phyloP scores from a whole-genome alignment of 2,888 invertebrate species.

The Drepana falcataria region DNA sequence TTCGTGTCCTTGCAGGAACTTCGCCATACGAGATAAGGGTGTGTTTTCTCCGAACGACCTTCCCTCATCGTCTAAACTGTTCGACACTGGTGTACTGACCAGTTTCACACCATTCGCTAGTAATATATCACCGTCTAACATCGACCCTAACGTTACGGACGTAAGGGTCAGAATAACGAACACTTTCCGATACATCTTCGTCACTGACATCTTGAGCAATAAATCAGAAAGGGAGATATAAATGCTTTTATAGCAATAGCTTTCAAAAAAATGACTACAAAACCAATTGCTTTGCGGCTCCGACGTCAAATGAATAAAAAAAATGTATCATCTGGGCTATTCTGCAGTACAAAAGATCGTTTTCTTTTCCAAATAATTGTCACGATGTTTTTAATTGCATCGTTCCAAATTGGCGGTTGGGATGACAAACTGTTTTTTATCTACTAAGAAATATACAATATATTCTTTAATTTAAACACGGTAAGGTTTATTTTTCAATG shows the following conservation, averaged over 20 bases:
- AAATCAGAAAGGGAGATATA: constrained; percentile 55
- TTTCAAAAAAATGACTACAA: constrained; percentile 71
- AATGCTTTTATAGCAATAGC: constrained; percentile 64
- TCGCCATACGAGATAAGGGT: constrained; percentile 78
- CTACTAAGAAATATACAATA: too few relatives aligned
- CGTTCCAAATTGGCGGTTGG: neutral
- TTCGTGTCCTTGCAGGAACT: constrained; percentile 85
- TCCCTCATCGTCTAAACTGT: constrained; percentile 68
- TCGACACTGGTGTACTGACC: constrained; percentile 73
- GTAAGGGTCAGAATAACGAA: constrained; percentile 33
- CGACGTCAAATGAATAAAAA: constrained; percentile 40
- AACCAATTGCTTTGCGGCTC: constrained; percentile 44
- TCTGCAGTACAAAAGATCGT: constrained; percentile 31
- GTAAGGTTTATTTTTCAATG: neutral
- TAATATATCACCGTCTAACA: constrained; percentile 74
- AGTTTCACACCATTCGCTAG: constrained; percentile 82
- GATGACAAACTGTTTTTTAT: neutral
- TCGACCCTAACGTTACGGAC: constrained; percentile 34
- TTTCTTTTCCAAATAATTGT: constrained; percentile 13
- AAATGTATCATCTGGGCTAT: constrained; percentile 26
- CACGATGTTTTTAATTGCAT: neutral
- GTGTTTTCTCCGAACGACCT: constrained; percentile 72
- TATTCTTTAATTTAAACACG: neutral
- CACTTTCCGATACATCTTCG: constrained; percentile 59
- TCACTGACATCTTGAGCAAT: constrained; percentile 49